Evolutionary conservation across 2,888 invertebrate species (phyloP), one percentile per base, ranked within the genome.

Genomic region (Liodrosophila aerea): DNA sequence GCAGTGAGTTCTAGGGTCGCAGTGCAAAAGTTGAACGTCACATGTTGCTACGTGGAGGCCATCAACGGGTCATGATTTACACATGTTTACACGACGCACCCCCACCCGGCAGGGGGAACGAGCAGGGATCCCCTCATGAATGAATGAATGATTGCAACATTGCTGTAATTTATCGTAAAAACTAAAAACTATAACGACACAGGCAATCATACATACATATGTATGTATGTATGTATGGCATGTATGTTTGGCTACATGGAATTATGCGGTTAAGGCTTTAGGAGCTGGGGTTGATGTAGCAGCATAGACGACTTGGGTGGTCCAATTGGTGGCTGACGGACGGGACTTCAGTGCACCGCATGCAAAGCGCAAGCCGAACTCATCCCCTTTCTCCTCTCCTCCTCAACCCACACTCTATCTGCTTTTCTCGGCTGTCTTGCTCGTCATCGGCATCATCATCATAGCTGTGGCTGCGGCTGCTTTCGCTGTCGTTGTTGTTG

Each of bases 41-140:
- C 62, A 84, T 78, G 82, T 47, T 61, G 49, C 51, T 58, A 64
- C 59, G 66, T 68, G 67, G 66, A 60, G 68, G 72, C 77, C 75
- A 75, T 84, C 84, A 83, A 64, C 85, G 84, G 73, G 73, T 73
- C 75, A 87, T 88, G 87, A 87, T 88, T 87, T 88, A 87, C 87
- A 88, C 76, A 87, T 88, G 88, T 88, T 87, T 88, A 87, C 82
- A 87, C 68, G 62, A 63, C 46, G 39, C 45, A 27, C 0, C 43
- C 29, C 22, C 29, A 39, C 39, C 41, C 37, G 49, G 44, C 34
- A 31, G 31, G 45, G 45, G 47, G 22, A 37, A 9, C 22, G 47
- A 13, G 41, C 37, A 8, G 45, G 34, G 58, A 40, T 54, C 49
- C 58, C 57, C 46, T 47, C 60, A 62, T 75, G 64, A 75, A 77